Evolutionary conservation across 1,140 invertebrate species (phyloP), one percentile per base, ranked within the genome.

Genomic region (Nephila pilipes): DNA sequence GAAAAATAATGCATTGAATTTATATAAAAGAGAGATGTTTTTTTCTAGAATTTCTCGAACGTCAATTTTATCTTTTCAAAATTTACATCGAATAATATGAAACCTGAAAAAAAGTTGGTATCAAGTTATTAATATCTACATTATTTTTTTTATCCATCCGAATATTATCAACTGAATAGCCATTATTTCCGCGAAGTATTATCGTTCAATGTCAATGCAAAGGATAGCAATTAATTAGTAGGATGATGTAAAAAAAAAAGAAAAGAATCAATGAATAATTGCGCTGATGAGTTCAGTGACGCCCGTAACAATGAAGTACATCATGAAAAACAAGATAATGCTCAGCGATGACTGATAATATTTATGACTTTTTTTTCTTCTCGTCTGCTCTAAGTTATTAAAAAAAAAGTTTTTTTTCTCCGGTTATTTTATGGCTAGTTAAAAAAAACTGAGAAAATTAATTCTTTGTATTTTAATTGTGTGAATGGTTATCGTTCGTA

Each of bases 251-350:
- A 69, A 69, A 75, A 75, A 69, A 75, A 75, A 36, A 29, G 2
- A 3, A 29, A 75, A 36, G 5, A 46, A 46, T 75, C 16, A 75
- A 75, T 32, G 29, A 75, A 75, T 75, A 36, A 75, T 75, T 29
- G 65, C 29, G 16, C 65, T 75, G 65, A 75, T 75, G 65, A 75
- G 65, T 75, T 75, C 65, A 75, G 12, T 75, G 65, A 75, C 65
- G 65, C 25, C 5, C 65, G 16, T 75, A 14, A 75, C 65, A 75
- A 75, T 75, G 29, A 75, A 46, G 65, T 29, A 75, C 32, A n/a
- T n/a, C n/a, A 58, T 58, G 22, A 58, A 58, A 22, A 75, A 75
- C 25, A 16, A 32, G 65, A 75, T 75, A 75, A 75, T 32, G 29
- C 29, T 18, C 16, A 4, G 25, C 25, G 65, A 75, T 75, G 25